These are phyloP conservation scores for Crotalus viridis DNA, from an alignment of 2,113 vertebrate species.

Conservation along the genomic window DNA sequence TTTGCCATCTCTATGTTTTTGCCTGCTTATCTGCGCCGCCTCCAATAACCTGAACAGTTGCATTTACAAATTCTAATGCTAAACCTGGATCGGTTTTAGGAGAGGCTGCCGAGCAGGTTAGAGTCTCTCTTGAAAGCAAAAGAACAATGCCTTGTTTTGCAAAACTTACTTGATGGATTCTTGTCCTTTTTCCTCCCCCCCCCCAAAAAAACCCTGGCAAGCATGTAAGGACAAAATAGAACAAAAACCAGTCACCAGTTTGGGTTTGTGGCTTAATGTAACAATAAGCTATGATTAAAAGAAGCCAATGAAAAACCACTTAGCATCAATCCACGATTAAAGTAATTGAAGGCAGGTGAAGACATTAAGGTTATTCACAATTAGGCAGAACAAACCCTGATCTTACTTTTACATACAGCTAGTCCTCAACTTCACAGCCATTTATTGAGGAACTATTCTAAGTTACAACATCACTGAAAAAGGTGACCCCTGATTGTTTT, in stretches of 20 bases:
- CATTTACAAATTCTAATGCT: neutral
- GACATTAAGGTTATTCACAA: neutral
- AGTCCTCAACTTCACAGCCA: neutral
- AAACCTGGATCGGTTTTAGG: neutral
- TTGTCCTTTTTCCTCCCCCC: neutral
- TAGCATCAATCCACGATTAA: neutral
- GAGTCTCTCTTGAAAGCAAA: neutral
- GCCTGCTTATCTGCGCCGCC: neutral
- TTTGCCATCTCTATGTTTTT: conserved; percentile 29
- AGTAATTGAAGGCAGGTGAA: neutral
- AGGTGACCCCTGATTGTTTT: neutral
- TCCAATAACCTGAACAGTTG: neutral
- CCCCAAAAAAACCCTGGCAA: neutral
- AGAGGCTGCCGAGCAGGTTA: neutral
- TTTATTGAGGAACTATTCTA: neutral
- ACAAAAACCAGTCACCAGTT: neutral
- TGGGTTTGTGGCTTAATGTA: neutral
- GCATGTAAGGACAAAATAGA: neutral
- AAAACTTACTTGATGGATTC: neutral
- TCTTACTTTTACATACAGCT: neutral
- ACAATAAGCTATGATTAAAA: neutral
- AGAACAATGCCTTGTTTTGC: neutral
- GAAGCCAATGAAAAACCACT: neutral
- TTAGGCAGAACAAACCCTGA: neutral
- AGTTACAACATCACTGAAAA: neutral